These are phyloP conservation scores for Andrena cerasifolii DNA, from an alignment of 1,140 invertebrate genomes.

Conservation along the genomic window DNA sequence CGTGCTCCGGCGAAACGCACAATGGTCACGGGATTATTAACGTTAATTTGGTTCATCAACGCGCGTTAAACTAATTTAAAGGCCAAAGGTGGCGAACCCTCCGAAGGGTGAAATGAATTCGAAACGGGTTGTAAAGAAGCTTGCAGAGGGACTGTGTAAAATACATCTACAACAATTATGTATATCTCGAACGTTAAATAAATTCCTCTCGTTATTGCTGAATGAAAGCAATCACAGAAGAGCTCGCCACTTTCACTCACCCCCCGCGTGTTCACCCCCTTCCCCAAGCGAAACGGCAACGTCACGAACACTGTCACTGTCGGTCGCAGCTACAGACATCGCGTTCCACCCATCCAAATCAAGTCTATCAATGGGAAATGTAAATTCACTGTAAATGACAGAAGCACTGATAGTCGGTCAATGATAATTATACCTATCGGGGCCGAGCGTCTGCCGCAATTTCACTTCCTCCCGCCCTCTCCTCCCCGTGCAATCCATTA, in stretches of 20 bases:
- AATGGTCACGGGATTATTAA: no score
- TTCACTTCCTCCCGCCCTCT: conserved; percentile 17
- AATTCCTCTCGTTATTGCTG: background rate
- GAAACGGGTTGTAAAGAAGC: no score
- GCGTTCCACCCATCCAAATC: conserved; percentile 9
- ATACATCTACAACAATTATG: no score
- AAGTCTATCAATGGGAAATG: conserved; percentile 41
- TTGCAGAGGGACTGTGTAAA: no score
- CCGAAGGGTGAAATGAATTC: background rate
- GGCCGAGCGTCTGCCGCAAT: background rate
- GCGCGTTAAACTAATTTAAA: conserved; percentile 26
- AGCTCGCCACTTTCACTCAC: background rate
- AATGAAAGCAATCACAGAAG: background rate
- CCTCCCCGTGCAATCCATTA: no score
- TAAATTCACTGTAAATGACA: conserved; percentile 52
- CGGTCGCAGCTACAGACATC: conserved; percentile 3
- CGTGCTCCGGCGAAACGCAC: background rate
- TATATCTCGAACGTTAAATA: no score
- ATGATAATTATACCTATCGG: conserved; percentile 42
- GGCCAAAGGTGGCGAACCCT: background rate
- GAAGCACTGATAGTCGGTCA: conserved; percentile 35
- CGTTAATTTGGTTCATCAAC: conserved; percentile 22
- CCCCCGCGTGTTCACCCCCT: background rate
- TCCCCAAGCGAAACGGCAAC: background rate
- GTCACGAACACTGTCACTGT: conserved; percentile 17